Base-by-base conservation (phyloP, 2,113 vertebrate species). In the Dipodomys ordii region DNA sequence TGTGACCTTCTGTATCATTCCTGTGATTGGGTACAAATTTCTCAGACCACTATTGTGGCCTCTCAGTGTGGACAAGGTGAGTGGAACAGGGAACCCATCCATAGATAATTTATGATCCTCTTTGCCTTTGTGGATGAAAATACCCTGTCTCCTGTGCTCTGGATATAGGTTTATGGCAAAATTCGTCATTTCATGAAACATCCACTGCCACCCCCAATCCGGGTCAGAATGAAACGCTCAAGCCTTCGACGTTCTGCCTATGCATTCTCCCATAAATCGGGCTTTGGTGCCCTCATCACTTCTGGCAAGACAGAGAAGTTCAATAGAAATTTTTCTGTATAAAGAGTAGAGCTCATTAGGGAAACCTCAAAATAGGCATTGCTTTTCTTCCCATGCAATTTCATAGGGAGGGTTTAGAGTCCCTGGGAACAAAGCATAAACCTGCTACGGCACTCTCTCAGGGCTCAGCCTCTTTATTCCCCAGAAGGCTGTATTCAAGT, bases 201-300 rank as follows among this genome's bases (percentile, higher is more conserved):
- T 11, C 98, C 98, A 0, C 96, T 91, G 12, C 97, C 98, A 0
- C 88, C 95, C 0, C 97, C 97, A 16, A 93, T 74, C 65, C 98
- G 89, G 79, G 83, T 91, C 16, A 98, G 72, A 4, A 1, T 95
- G 74, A 98, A 97, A 25, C 98, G 98, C 0, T 72, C 98, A 95
- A 98, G 98, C 95, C 98, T 98, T 7, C 99, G 98, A 0, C 99
- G 99, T 27, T 99, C 99, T 0, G 99, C 99, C 81, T 99, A 99
- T 4, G 99, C 99, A 28, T 99, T 99, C 98, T 99, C 99, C n/a
- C 99, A 99, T 89, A 96, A 98, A 53, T 97, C 98, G 0, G 99
- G 99, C 85, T 99, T 99, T 7, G 99, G 99, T 3, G 98, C 98
- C 10, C 99, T 99, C 97, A 99, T 99, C 73, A 99, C 98, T n/a